These are phyloP conservation scores for Falco naumanni DNA, from an alignment of 2,797 vertebrate species.

Conservation along the genomic window DNA sequence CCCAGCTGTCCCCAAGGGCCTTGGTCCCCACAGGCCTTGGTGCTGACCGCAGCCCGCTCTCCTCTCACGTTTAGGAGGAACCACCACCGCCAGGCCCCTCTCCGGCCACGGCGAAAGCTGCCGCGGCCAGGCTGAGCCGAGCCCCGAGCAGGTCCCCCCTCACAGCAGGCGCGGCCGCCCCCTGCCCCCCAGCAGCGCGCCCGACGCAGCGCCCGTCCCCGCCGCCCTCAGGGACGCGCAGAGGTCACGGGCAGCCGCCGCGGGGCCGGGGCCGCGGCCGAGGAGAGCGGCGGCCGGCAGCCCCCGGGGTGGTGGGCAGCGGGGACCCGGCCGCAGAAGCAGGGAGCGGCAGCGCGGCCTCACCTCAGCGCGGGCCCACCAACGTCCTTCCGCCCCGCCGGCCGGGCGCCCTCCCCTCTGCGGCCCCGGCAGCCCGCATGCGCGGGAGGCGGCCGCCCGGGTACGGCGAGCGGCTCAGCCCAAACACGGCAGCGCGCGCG, in stretches of 20 bases:
- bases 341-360: neutral
- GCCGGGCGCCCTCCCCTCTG: neutral
- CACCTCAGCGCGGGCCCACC: neutral
- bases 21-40: too few species aligned
- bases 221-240: slow-evolving; percentile 7
- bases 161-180: neutral
- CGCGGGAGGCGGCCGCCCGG: neutral
- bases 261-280: too few species aligned
- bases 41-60: neutral
- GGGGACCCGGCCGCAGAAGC: rapidly evolving
- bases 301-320: too few species aligned
- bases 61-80: rapidly evolving
- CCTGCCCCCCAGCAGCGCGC: neutral
- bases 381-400: neutral
- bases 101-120: neutral
- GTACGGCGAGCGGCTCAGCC: neutral
- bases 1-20: neutral
- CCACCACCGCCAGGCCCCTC: too few species aligned
- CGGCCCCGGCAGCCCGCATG: neutral
- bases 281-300: neutral
- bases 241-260: neutral
- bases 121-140: neutral
- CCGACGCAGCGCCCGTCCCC: neutral
- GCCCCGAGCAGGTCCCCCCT: neutral
- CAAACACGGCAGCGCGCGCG: neutral